Evolutionary conservation across 2,888 invertebrate species (phyloP), one percentile per base, ranked within the genome.

Genomic region (Caenorhabditis sp.): DNA sequence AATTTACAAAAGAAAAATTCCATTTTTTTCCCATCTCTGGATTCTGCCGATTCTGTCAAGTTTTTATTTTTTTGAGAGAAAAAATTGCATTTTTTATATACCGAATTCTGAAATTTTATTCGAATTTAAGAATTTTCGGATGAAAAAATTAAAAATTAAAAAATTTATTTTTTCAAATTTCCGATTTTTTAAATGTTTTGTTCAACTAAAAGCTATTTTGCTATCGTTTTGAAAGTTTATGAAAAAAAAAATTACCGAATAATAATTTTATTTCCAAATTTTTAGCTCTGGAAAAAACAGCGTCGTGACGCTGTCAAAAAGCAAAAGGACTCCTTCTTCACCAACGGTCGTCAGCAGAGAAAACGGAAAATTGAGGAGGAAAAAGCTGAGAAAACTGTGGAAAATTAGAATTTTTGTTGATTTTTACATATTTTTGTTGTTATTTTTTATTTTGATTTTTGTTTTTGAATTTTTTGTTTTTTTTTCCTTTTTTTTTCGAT

Each of bases 231-330:
- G 44, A 8, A 8, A 44, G 5, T 22, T 51, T 20, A 20, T 22
- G n/a, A n/a, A n/a, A n/a, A n/a, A n/a, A n/a, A n/a, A n/a, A n/a
- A n/a, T n/a, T n/a, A n/a, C n/a, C n/a, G n/a, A n/a, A n/a, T n/a
- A n/a, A n/a, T n/a, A n/a, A n/a, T n/a, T n/a, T n/a, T n/a, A 20
- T 20, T 40, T 40, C 40, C 40, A 24, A 40, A 26, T n/a, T 13
- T 61, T 62, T 71, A 74, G 74, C 24, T 77, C 13, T 83, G 62
- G 71, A 76, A 82, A 47, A 82, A 78, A 40, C 77, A 82, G 28
- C 71, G 82, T 32, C 65, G 71, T 37, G 62, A 69, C 28, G 82
- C 72, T 11, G 64, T 82, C 20, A 82, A 77, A 28, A 67, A 67
- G 28, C 60, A 72, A 24, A 82, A 78, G 22, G 72, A 77, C n/a